phyloP scores from a whole-genome alignment of 1,140 invertebrate genomes.

The Nymphalis io region DNA sequence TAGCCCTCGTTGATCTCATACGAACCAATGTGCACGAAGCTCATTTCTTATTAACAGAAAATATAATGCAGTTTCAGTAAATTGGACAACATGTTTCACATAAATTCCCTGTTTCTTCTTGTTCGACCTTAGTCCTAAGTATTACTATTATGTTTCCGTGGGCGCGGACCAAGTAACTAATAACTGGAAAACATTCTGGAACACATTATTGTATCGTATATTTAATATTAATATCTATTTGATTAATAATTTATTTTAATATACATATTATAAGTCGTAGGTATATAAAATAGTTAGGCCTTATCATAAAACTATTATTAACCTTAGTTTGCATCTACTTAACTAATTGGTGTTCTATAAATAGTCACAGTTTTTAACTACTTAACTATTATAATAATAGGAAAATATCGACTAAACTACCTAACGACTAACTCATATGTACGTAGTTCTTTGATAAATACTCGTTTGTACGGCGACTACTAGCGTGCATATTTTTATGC shows the following conservation, averaged over 20 bases:
- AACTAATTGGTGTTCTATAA: conserved; percentile 73
- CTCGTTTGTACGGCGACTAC: background rate
- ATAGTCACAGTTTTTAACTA: conserved; percentile 51
- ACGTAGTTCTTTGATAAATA: conserved; percentile 8
- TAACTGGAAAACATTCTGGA: conserved; percentile 71
- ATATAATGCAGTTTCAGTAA: conserved; percentile 18
- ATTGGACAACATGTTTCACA: conserved; percentile 51
- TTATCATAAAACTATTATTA: conserved; percentile 44
- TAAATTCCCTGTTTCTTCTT: conserved; percentile 69
- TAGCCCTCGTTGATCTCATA: background rate
- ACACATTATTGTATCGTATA: conserved; percentile 67
- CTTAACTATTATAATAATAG: conserved; percentile 18
- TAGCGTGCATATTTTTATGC: background rate
- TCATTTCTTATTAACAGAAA: background rate
- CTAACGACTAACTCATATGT: conserved; percentile 15
- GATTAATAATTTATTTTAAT: conserved; percentile 43
- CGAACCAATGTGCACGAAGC: conserved; percentile 5
- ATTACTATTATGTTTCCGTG: conserved; percentile 39
- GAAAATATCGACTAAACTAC: conserved; percentile 19
- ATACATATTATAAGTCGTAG: conserved; percentile 49
- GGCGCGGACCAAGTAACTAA: conserved; percentile 56
- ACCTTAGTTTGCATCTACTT: conserved; percentile 60
- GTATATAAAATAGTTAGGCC: conserved; percentile 57
- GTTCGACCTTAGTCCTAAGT: conserved; percentile 49
- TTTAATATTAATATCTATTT: conserved; percentile 49